Evolutionary conservation across 2,113 vertebrate species (phyloP).

Genomic region (Antidorcas marsupialis): DNA sequence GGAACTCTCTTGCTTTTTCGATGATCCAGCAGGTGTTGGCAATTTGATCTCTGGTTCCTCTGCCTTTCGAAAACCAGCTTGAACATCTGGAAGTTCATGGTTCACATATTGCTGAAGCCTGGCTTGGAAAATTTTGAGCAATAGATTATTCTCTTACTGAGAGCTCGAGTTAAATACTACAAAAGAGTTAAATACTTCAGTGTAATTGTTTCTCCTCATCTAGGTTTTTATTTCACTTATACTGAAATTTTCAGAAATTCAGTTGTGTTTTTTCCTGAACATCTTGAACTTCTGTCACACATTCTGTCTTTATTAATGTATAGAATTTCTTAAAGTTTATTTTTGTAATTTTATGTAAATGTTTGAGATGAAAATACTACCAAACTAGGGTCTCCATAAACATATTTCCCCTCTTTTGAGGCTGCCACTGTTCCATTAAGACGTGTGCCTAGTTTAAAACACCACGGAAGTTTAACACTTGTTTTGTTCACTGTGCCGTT

Average conservation of each 20-base stretch:
- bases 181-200: neutral
- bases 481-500: neutral
- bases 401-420: neutral
- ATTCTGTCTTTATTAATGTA: neutral
- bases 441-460: neutral
- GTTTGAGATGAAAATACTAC: neutral
- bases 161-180: neutral
- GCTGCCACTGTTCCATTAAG: neutral
- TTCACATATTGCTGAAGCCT: no score
- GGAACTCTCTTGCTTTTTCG: no score
- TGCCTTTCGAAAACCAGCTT: no score
- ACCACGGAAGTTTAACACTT: neutral
- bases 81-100: no score
- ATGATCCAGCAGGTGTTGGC: no score
- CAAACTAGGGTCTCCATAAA: neutral
- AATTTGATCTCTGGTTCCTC: no score
- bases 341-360: neutral
- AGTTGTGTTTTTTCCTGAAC: neutral
- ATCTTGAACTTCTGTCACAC: neutral
- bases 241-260: neutral
- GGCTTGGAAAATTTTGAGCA: neutral
- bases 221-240: neutral
- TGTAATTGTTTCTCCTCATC: neutral
- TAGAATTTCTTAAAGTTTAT: neutral
- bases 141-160: neutral